Percentiles rank a stretch among this genome's conserved stretches.
Conservation (phyloP, 2,888 invertebrate species). For the Ornithoptera priamus region DNA sequence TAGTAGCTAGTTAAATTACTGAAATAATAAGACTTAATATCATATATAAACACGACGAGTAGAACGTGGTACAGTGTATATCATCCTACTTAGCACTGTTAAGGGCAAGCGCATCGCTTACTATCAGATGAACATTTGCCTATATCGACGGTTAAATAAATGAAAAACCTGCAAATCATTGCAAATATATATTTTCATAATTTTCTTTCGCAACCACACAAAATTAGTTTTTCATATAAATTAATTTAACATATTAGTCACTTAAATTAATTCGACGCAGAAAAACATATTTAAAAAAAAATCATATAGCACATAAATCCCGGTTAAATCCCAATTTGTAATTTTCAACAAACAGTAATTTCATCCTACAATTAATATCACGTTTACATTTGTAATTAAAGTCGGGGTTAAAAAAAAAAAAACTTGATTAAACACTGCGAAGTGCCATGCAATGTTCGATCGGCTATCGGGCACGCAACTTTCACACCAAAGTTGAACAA, state of each 20-base stretch:
- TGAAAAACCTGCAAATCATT: no score
- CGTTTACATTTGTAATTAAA: conserved; percentile 60
- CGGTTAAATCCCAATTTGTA: conserved; percentile 31
- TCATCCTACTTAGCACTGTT: no score
- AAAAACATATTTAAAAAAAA: conserved; percentile 2
- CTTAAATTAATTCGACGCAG: not conserved
- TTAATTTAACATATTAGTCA: not conserved
- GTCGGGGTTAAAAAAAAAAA: conserved; percentile 47
- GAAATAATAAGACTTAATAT: no score
- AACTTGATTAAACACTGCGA: conserved; percentile 53
- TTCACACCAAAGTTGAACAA: conserved; percentile 19
- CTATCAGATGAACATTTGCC: no score
- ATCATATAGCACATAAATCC: conserved; percentile 23
- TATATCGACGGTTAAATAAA: no score
- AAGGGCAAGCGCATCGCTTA: no score
- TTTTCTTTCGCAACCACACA: no score
- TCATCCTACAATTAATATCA: conserved; percentile 54
- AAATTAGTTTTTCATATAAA: not conserved
- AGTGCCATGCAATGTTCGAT: conserved; percentile 46
- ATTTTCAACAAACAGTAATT: conserved; percentile 46
- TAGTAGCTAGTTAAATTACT: no score
- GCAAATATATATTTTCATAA: no score
- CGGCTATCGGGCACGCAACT: conserved; percentile 30
- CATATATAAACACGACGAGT: no score
- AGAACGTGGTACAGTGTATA: no score